Evolutionary conservation across 2,888 invertebrate species (phyloP), one percentile per base, ranked within the genome.

Genomic region (Plutella xylostella): DNA sequence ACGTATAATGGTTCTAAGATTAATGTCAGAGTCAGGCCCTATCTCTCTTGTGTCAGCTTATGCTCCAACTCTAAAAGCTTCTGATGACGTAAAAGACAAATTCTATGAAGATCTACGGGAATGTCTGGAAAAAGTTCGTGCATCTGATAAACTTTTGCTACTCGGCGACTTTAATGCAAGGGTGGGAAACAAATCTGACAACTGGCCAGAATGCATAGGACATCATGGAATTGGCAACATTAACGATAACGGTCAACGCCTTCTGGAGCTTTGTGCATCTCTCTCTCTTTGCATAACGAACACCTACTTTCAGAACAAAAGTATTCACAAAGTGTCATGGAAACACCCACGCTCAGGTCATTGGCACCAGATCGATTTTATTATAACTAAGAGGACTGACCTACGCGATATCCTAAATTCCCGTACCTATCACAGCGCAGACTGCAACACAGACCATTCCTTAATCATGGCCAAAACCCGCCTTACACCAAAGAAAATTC

Each of bases 261-360:
- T 54, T 2, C 19, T 52, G 3, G 51, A 52, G 19, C 30, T 54
- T 14, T 52, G 52, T 22, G 22, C 51, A 7, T 15, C n/a, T 14
- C 25, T 41, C 12, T 34, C 12, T 1, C 30, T 56, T 1, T 52
- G 52, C 45, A 46, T 54, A 3, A 52, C 51, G 4, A 51, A 47
- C 21, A 49, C 49, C n/a, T 52, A 48, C 18, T 52, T 50, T 21
- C 47, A 47, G 22, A 37, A 42, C 18, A 53, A 49, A 33, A 2
- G 14, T 1, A 18, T 12, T 1, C 53, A 35, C 3, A 53, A 51
- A 49, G 53, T 52, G 0, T 54, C 25, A 5, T 25, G 25, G 25
- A 25, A 25, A 9, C 25, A 25, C 25, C 9, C 25, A 7, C 25
- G 25, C 25, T 25, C 25, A 9, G 25, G 25, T 25, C 25, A 25